Percentiles rank a stretch among this genome's conserved stretches.
Conservation (phyloP, 2,113 vertebrate genomes). For the Hemibagrus wyckioides region DNA sequence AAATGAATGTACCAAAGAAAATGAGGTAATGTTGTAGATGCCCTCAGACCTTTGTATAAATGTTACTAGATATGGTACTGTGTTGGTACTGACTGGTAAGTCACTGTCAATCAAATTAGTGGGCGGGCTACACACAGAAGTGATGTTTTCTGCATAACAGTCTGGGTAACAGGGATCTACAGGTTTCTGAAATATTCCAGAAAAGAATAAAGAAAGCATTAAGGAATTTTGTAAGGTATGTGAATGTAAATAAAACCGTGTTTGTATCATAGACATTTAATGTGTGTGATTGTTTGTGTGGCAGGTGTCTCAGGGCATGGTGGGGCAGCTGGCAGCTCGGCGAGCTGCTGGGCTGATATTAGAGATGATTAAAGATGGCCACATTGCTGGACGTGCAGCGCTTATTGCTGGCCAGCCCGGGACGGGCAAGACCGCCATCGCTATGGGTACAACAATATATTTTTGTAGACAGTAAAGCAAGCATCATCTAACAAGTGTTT, state of each 20-base stretch:
- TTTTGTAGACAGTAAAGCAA: not conserved
- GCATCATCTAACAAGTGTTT: not conserved
- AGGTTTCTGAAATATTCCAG: not conserved
- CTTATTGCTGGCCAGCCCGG: slow-evolving; percentile 91
- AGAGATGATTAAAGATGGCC: slow-evolving; percentile 94
- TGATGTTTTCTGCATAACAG: too few relatives aligned
- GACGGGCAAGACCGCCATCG: slow-evolving; percentile 91
- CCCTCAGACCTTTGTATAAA: not conserved
- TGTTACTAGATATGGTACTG: too few relatives aligned
- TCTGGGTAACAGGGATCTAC: not conserved
- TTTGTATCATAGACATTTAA: not conserved
- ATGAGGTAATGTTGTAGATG: too few relatives aligned
- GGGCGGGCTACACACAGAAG: not conserved
- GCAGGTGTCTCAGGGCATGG: slow-evolving; percentile 93
- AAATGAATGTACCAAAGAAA: too few relatives aligned
- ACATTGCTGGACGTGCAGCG: slow-evolving; percentile 88
- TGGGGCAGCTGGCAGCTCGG: slow-evolving; percentile 87
- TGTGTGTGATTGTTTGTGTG: not conserved
- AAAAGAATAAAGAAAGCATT: not conserved
- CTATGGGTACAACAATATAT: slow-evolving; percentile 84
- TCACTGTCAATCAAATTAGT: not conserved
- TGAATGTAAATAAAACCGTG: not conserved
- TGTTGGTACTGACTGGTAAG: too few relatives aligned
- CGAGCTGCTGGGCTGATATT: slow-evolving; percentile 87
- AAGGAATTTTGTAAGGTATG: not conserved